These are phyloP conservation scores for Antitype chi DNA, from an alignment of 2,888 invertebrate genomes.

Conservation along the genomic window DNA sequence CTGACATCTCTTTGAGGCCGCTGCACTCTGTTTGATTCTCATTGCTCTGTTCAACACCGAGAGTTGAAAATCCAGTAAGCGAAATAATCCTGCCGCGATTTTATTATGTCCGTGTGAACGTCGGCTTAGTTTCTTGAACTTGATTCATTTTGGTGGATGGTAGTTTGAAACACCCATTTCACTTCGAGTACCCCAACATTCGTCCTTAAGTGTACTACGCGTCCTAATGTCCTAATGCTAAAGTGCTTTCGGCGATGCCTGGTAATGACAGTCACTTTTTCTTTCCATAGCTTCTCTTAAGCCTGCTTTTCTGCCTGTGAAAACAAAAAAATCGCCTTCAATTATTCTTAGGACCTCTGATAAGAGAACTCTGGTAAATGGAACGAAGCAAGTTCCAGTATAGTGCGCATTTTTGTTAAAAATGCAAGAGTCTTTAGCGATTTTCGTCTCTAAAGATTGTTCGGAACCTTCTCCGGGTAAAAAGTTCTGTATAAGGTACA, in stretches of 20 bases:
- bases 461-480: neutral
- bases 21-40: no score
- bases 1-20: no score
- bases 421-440: neutral
- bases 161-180: neutral
- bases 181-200: neutral
- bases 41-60: no score
- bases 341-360: neutral
- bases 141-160: neutral
- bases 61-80: no score
- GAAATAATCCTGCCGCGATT: no score
- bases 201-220: neutral
- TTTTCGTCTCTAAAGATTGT: constrained; percentile 9
- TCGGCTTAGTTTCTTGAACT: neutral
- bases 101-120: no score
- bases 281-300: neutral
- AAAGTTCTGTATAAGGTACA: no score
- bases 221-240: neutral
- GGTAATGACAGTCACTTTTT: constrained; percentile 2
- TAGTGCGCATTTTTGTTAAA: neutral
- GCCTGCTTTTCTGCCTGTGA: no score
- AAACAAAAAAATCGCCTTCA: neutral
- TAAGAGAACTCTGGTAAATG: neutral
- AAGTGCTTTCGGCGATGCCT: constrained; percentile 21
- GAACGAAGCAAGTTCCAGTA: neutral